Percentiles rank a stretch among this genome's conserved stretches.
Evolutionary conservation across 2,113 vertebrate genomes (phyloP).

Genomic region (Melanerpes formicivorus): DNA sequence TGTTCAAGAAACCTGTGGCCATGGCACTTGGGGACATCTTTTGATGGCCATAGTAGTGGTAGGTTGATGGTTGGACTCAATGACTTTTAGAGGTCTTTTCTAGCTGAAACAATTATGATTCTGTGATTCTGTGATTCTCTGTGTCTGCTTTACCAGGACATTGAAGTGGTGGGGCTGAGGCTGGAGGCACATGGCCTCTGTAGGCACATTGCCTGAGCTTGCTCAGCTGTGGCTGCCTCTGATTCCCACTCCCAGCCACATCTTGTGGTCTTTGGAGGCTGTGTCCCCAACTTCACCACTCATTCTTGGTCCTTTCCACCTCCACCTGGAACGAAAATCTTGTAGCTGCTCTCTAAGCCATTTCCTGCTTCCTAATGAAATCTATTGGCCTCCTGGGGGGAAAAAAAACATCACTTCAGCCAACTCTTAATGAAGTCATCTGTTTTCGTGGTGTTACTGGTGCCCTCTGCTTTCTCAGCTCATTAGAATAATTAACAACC

Average conservation of each 20-base stretch:
- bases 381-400: constrained; percentile 40
- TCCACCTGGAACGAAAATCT: constrained; percentile 22
- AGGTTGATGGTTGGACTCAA: too few relatives aligned
- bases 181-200: background rate
- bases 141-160: background rate
- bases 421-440: constrained; percentile 64
- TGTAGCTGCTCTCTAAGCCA: background rate
- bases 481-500: constrained; percentile 58
- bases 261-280: background rate
- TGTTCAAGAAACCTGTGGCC: too few relatives aligned
- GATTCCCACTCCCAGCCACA: background rate
- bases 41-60: too few relatives aligned
- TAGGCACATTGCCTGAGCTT: background rate
- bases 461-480: constrained; percentile 44
- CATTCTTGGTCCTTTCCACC: background rate
- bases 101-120: too few relatives aligned
- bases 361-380: constrained; percentile 68
- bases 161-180: background rate
- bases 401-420: constrained; percentile 43
- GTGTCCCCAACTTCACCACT: background rate
- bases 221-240: background rate
- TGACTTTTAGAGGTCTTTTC: too few relatives aligned
- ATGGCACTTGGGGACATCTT: too few relatives aligned
- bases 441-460: constrained; percentile 51
- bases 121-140: too few relatives aligned